Conservation (phyloP, 2,888 invertebrate species). For the Microchrysa polita region DNA sequence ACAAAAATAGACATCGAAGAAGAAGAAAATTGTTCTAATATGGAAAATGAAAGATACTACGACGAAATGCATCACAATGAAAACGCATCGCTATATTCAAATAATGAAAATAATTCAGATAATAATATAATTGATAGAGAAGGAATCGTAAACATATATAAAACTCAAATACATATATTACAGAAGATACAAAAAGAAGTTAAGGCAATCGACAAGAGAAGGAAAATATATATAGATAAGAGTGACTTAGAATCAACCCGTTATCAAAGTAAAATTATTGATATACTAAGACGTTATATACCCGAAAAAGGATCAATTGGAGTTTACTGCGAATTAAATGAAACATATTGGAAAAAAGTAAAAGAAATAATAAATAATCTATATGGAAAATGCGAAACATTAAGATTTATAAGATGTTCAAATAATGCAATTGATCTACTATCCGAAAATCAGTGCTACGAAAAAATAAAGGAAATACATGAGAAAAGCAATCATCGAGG, state of each 20-base stretch:
- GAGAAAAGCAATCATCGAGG: conserved; percentile 21
- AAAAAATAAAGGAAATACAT: conserved; percentile 17
- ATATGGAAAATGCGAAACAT: not conserved
- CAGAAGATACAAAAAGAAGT: not conserved
- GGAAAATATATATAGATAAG: not conserved
- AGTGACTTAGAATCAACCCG: not conserved
- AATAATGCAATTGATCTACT: not conserved
- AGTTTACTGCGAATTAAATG: not conserved
- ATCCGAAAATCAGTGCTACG: not conserved
- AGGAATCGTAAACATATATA: conserved; percentile 12
- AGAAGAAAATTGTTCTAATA: no score
- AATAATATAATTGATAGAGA: conserved; percentile 9
- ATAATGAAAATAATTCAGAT: conserved; percentile 7
- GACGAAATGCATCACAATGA: no score
- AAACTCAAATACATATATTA: not conserved
- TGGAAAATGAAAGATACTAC: no score
- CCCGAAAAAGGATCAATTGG: conserved; percentile 1
- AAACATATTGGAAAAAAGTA: not conserved
- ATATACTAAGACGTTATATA: not conserved
- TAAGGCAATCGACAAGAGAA: not conserved
- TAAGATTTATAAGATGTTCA: conserved; percentile 3
- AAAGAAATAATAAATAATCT: not conserved
- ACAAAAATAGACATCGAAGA: no score
- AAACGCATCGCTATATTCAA: not conserved
- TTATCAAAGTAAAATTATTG: not conserved